Base-by-base conservation (phyloP, 2,797 vertebrate species). In the Danionella dracula region DNA sequence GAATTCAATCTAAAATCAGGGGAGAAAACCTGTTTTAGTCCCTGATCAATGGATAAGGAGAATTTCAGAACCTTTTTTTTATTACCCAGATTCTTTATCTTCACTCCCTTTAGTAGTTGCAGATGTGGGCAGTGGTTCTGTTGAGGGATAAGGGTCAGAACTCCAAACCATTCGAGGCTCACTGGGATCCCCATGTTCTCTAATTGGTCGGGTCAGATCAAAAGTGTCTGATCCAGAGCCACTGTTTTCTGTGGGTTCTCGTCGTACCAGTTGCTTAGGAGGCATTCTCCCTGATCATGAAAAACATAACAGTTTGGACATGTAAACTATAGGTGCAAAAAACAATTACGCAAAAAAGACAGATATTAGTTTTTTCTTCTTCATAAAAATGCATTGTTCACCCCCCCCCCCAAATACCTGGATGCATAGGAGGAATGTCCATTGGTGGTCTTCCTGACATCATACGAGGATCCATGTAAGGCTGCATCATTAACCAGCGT, bases 401-500 rank as follows among this genome's bases (percentile, higher is more conserved):
- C n/a, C n/a, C n/a, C n/a, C n/a, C n/a, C n/a, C n/a, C n/a, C n/a
- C n/a, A 27, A 27, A 49, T 82, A 96, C 95, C 97, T 50, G 93
- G 91, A 68, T 99, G 96, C 81, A 99, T 92, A 32, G 93, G 83
- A 21, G 94, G 90, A 75, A 98, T 93, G 66, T 99, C 96, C 83
- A 99, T 92, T 10, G 87, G 92, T 49, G 93, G 92, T 8, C 95
- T 92, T 19, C 94, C 94, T 0, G 96, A 94, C 79, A 99, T 98
- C 88, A 99, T 94, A 7, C 97, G 91, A 2, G 96, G 96, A 77
- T 98, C 96, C 92, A 99, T 96, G 75, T 99, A 99, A 8, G 96
- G 92, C 57, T 98, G 97, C 95, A 99, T 97, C 97, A 99, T 96
- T 19, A 99, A 88, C 97, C 97, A 99, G 65, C 97, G 90, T 1